These are phyloP conservation scores for Octomys mimax DNA, from an alignment of 2,797 vertebrate species.

Conservation along the genomic window DNA sequence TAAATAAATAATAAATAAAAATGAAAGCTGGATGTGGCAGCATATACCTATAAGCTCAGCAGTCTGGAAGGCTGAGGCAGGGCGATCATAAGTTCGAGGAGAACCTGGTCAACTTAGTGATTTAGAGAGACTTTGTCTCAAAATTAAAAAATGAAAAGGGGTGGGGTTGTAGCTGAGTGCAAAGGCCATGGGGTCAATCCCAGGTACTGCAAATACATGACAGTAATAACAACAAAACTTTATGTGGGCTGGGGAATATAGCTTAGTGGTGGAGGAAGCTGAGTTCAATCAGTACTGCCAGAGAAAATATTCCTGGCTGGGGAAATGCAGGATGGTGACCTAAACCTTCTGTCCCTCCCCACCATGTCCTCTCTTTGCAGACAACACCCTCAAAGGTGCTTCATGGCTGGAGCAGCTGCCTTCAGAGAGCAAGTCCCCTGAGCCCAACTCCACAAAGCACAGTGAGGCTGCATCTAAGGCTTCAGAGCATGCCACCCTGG, in stretches of 20 bases:
- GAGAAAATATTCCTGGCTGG: neutral
- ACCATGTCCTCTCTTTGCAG: constrained; percentile 82
- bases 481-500: neutral
- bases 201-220: neutral
- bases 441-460: constrained; percentile 75
- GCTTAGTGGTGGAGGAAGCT: neutral
- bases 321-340: neutral
- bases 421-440: constrained; percentile 81
- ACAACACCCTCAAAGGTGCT: constrained; percentile 88
- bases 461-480: constrained; percentile 40
- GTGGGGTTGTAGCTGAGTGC: neutral
- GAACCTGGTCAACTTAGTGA: neutral
- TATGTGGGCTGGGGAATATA: neutral
- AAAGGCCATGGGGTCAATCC: neutral
- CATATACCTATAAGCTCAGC: neutral
- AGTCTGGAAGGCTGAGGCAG: neutral
- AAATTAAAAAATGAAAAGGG: neutral
- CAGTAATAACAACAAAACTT: neutral
- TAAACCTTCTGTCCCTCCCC: neutral
- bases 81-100: neutral
- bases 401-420: constrained; percentile 88
- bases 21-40: neutral
- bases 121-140: neutral
- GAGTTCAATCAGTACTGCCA: neutral
- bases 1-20: no score